phyloP scores from a whole-genome alignment of 2,888 invertebrate species.

The Ophion obscuratus region DNA sequence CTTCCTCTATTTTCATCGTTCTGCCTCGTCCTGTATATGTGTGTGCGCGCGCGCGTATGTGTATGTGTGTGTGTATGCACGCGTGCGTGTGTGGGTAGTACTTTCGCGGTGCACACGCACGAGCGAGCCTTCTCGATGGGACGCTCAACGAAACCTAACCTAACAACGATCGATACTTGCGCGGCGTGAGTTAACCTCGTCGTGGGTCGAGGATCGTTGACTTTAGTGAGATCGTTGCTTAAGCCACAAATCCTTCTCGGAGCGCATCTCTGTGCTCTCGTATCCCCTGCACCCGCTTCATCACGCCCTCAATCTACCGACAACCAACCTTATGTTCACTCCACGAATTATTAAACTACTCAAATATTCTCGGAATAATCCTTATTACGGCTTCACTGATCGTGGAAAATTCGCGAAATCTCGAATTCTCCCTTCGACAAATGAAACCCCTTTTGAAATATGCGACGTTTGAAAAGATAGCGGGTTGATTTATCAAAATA shows the following conservation, averaged over 20 bases:
- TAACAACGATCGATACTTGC: conserved; percentile 61
- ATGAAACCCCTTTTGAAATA: too few relatives aligned
- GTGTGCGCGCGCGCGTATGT: too few relatives aligned
- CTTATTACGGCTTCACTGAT: not conserved
- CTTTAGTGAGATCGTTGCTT: conserved; percentile 63
- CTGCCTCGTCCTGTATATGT: not conserved
- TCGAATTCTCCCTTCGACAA: not conserved
- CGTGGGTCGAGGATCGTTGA: conserved; percentile 65
- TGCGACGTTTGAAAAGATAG: too few relatives aligned
- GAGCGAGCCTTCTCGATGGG: conserved; percentile 22
- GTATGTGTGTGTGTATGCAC: not conserved
- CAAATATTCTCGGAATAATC: not conserved
- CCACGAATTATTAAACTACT: conserved; percentile 37
- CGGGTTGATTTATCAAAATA: too few relatives aligned
- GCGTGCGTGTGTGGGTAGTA: not conserved
- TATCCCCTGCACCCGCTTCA: conserved; percentile 16
- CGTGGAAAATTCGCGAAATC: not conserved
- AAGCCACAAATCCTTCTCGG: conserved; percentile 56
- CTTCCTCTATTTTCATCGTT: not conserved
- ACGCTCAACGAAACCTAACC: conserved; percentile 36
- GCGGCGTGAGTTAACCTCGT: conserved; percentile 57
- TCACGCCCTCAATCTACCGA: conserved; percentile 32
- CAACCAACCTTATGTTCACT: conserved; percentile 28
- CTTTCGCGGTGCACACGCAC: conserved; percentile 48
- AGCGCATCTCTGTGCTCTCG: conserved; percentile 23